Conservation (phyloP, 2,888 invertebrate species). For the Dimorphilus gyrociliatus region DNA sequence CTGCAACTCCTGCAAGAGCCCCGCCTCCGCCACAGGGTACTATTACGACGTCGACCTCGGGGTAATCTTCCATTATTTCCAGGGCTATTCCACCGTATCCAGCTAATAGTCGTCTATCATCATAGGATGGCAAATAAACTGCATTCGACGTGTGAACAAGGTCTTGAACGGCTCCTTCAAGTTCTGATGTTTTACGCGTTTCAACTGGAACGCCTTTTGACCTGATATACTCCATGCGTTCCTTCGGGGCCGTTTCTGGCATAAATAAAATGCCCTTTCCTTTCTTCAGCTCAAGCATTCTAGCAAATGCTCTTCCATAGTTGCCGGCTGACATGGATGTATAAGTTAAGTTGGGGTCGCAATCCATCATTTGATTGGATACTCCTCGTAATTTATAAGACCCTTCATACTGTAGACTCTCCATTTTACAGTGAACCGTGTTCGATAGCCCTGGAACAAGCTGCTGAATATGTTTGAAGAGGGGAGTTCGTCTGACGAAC, state of each 20-base stretch:
- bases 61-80: conserved; percentile 25
- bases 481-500: too few relatives aligned
- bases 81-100: conserved; percentile 22
- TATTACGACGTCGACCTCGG: conserved; percentile 28
- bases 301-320: conserved; percentile 35
- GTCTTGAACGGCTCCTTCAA: too few relatives aligned
- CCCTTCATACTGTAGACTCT: conserved; percentile 17
- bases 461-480: too few relatives aligned
- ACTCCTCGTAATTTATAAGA: conserved; percentile 34
- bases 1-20: conserved; percentile 24
- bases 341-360: too few relatives aligned
- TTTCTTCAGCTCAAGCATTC: conserved; percentile 13
- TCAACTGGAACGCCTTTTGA: too few relatives aligned
- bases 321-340: conserved; percentile 35
- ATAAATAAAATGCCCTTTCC: conserved; percentile 22
- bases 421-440: too few relatives aligned
- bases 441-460: too few relatives aligned
- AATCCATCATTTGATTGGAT: conserved; percentile 26
- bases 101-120: too few relatives aligned
- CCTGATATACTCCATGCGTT: too few relatives aligned
- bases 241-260: conserved; percentile 26
- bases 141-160: too few relatives aligned
- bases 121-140: too few relatives aligned
- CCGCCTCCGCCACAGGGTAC: conserved; percentile 35
- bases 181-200: too few relatives aligned